Conservation (phyloP, 2,113 vertebrate genomes). For the Trochalopteron elliotii region DNA sequence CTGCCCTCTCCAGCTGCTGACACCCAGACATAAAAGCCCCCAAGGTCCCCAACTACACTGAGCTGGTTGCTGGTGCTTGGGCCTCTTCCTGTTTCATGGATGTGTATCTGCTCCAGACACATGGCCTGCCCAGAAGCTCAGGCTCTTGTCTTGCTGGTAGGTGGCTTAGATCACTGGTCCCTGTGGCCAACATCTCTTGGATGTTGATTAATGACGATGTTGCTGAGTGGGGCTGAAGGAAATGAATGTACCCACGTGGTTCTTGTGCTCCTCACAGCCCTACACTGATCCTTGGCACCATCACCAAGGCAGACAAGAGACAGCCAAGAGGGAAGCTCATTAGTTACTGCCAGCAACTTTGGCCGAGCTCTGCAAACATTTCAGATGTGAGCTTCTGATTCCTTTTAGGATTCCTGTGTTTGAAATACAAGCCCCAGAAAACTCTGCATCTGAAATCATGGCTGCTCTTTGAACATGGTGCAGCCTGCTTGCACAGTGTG, state of each 20-base stretch:
- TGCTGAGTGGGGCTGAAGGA: neutral
- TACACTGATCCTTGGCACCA: neutral
- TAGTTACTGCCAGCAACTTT: neutral
- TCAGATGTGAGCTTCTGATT: neutral
- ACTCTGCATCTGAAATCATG: neutral
- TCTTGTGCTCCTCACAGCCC: neutral
- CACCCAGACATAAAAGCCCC: neutral
- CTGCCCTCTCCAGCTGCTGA: neutral
- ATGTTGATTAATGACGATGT: neutral
- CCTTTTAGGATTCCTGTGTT: neutral
- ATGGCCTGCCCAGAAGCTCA: neutral
- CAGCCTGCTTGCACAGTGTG: neutral
- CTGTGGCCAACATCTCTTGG: neutral
- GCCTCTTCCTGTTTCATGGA: too few relatives aligned
- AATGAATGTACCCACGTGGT: neutral
- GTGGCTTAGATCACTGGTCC: neutral
- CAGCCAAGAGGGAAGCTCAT: neutral
- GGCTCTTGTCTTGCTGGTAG: neutral
- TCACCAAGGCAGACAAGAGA: neutral
- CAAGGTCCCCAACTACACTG: accelerated
- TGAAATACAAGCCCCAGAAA: neutral
- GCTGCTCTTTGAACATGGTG: neutral
- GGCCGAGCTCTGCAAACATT: neutral
- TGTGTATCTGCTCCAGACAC: accelerated
- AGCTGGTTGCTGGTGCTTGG: neutral